phyloP scores from a whole-genome alignment of 2,113 vertebrate species.

The Perca flavescens region DNA sequence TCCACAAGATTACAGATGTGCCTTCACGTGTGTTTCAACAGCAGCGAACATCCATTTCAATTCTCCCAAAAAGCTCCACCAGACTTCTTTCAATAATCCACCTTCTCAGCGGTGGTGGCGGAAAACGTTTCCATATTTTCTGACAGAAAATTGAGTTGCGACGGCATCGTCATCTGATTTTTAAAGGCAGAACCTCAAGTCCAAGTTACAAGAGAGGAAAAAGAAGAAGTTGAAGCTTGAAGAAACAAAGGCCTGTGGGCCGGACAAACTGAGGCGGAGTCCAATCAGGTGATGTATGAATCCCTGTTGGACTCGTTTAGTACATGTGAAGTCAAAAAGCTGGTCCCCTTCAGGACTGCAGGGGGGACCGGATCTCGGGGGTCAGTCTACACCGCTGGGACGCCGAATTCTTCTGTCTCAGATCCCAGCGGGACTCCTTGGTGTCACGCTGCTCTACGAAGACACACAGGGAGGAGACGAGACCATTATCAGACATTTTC shows the following conservation, averaged over 20 bases:
- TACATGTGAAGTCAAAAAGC: conserved; percentile 30
- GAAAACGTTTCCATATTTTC: not conserved
- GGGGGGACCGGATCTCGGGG: not conserved
- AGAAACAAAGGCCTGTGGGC: not conserved
- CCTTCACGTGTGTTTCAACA: conserved; percentile 9
- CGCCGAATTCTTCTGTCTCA: conserved; percentile 33
- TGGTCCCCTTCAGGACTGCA: conserved; percentile 11
- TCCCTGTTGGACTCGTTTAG: not conserved
- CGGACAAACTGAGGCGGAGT: not conserved
- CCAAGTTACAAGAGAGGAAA: not conserved
- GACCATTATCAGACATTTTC: not conserved
- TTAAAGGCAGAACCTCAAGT: not conserved
- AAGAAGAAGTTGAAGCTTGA: not conserved
- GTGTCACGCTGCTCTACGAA: conserved; percentile 52
- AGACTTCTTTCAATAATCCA: conserved; percentile 13
- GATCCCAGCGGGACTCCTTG: conserved; percentile 29
- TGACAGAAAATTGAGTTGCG: not conserved
- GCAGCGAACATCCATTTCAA: conserved; percentile 11
- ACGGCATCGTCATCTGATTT: not conserved
- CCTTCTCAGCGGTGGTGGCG: not conserved
- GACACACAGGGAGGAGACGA: conserved; percentile 21
- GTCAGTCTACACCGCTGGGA: conserved; percentile 3
- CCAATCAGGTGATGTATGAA: conserved; percentile 34
- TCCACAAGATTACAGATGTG: conserved; percentile 5
- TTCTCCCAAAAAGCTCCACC: conserved; percentile 7